phyloP scores from a whole-genome alignment of 2,797 vertebrate species.

The Phoxinus dragarum region DNA sequence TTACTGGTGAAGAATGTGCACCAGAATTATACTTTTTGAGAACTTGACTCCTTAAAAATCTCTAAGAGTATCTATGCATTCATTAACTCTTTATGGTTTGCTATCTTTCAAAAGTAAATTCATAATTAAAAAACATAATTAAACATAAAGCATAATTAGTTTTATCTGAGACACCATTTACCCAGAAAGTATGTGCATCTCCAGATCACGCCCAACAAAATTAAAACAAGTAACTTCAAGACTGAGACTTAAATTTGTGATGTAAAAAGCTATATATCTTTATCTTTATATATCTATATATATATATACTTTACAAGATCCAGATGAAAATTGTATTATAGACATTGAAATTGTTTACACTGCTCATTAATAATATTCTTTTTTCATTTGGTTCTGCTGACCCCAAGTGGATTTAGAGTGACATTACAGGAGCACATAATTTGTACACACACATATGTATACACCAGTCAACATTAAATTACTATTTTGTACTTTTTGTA shows the following conservation, averaged over 20 bases:
- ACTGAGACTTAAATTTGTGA: neutral
- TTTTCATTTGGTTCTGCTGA: constrained; percentile 12
- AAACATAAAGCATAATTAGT: neutral
- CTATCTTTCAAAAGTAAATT: neutral
- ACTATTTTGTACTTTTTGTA: no score
- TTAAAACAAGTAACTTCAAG: neutral
- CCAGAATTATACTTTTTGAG: neutral
- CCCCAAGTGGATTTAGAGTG: constrained; percentile 30
- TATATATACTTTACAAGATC: neutral
- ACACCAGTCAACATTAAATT: neutral
- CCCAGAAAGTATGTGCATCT: neutral
- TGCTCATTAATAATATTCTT: neutral
- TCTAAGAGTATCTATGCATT: neutral
- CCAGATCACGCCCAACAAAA: neutral
- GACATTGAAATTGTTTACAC: neutral
- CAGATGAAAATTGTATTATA: neutral
- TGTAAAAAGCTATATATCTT: neutral
- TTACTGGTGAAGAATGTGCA: constrained; percentile 25
- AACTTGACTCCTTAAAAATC: neutral
- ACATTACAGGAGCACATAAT: constrained; percentile 1
- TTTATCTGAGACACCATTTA: neutral
- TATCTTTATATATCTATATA: no score
- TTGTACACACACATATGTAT: neutral
- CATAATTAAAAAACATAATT: neutral
- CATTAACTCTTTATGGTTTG: neutral